phyloP scores from a whole-genome alignment of 2,888 invertebrate genomes.

The Phaedon cochleariae region DNA sequence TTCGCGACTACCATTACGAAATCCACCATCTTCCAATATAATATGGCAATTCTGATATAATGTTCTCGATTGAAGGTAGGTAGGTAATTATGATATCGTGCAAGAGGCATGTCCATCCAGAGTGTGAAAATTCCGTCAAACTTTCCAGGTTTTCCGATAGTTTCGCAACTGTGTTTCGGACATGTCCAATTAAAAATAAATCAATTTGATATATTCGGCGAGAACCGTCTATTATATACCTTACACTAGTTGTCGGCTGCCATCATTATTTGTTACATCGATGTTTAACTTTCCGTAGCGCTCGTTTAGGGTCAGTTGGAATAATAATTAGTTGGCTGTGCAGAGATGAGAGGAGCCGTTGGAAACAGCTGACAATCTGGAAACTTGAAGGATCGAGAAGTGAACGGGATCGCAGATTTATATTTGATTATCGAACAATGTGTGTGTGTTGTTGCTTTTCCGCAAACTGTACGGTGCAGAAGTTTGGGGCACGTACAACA shows the following conservation, averaged over 20 bases:
- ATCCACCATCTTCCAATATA: no score
- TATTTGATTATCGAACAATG: conserved; percentile 56
- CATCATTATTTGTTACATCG: conserved; percentile 36
- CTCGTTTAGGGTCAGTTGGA: conserved; percentile 50
- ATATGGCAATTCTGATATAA: no score
- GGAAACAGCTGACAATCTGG: conserved; percentile 57
- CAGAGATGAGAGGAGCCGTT: conserved; percentile 49
- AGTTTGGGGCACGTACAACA: no score
- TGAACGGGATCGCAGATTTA: conserved; percentile 49
- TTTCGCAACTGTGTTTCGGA: conserved; percentile 44
- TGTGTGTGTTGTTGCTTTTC: conserved; percentile 44
- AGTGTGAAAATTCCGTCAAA: conserved; percentile 25
- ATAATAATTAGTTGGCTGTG: conserved; percentile 53
- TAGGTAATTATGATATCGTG: not conserved
- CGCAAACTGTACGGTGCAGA: no score
- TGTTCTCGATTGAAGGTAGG: no score
- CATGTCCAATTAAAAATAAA: conserved; percentile 52
- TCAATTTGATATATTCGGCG: conserved; percentile 45
- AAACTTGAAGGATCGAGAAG: conserved; percentile 48
- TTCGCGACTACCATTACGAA: no score
- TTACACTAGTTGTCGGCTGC: conserved; percentile 46
- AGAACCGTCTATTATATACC: not conserved
- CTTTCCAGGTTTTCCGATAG: conserved; percentile 32
- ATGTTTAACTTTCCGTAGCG: conserved; percentile 51
- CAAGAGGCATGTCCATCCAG: not conserved